Conservation (phyloP, 2,888 invertebrate species). For the Linyphia triangularis region DNA sequence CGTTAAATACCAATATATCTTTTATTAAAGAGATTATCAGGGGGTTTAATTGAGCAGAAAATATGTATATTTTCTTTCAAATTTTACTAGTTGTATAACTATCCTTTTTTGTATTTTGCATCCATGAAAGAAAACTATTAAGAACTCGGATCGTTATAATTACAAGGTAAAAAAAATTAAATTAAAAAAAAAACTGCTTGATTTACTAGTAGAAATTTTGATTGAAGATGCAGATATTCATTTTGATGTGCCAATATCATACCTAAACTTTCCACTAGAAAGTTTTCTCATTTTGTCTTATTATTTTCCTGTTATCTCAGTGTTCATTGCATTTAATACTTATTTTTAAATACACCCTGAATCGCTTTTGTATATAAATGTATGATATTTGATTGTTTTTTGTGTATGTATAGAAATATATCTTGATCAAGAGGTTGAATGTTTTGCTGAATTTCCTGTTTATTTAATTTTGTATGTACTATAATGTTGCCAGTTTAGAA, state of each 20-base stretch:
- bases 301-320: background rate
- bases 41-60: too few species aligned
- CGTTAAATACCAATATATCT: too few species aligned
- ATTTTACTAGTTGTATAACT: too few species aligned
- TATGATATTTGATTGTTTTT: background rate
- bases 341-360: background rate
- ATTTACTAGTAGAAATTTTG: too few species aligned
- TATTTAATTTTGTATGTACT: slow-evolving; percentile 3
- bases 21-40: too few species aligned
- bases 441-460: background rate
- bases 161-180: too few species aligned
- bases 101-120: too few species aligned
- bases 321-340: background rate
- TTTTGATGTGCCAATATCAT: background rate
- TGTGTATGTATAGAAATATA: background rate
- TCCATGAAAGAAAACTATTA: too few species aligned
- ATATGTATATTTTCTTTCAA: too few species aligned
- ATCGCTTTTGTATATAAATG: background rate
- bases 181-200: too few species aligned
- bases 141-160: too few species aligned
- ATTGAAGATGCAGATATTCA: too few species aligned
- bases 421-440: background rate
- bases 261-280: background rate
- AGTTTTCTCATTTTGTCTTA: background rate
- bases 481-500: background rate